A percentile compares a stretch with the other conserved stretches of the same genome.
These are phyloP conservation scores for Copsychus sechellarum DNA, from an alignment of 2,113 vertebrate species.

Conservation along the genomic window DNA sequence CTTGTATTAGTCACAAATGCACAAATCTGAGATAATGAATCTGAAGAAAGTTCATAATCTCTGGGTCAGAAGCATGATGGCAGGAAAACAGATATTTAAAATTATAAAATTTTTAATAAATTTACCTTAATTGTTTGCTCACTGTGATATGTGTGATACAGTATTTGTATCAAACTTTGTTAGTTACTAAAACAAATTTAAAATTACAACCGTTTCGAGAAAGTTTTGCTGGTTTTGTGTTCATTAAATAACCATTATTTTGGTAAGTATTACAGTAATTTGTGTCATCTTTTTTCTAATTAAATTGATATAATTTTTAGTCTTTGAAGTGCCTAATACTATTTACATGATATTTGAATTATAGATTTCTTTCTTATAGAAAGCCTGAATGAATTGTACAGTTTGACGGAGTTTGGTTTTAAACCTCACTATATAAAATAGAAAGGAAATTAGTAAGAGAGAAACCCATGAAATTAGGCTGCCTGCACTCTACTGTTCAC, in stretches of 20 bases:
- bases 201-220: not conserved
- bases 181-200: not conserved
- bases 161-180: not conserved
- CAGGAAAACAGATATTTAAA: not conserved
- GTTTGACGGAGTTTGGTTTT: not conserved
- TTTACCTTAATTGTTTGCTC: not conserved
- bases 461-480: not conserved
- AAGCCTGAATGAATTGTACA: not conserved
- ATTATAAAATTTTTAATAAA: too few relatives aligned
- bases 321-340: not conserved
- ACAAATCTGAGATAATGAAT: not conserved
- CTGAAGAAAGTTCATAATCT: not conserved
- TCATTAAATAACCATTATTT: not conserved
- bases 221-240: not conserved
- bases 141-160: not conserved
- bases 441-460: not conserved
- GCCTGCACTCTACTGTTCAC: fast-evolving
- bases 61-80: not conserved
- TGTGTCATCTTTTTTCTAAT: not conserved
- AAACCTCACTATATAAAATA: not conserved
- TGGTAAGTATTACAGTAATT: not conserved
- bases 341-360: not conserved
- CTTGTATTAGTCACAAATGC: not conserved
- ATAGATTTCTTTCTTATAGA: not conserved
- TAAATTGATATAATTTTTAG: not conserved